phyloP scores from a whole-genome alignment of 2,113 vertebrate genomes.

The Casuarius casuarius region DNA sequence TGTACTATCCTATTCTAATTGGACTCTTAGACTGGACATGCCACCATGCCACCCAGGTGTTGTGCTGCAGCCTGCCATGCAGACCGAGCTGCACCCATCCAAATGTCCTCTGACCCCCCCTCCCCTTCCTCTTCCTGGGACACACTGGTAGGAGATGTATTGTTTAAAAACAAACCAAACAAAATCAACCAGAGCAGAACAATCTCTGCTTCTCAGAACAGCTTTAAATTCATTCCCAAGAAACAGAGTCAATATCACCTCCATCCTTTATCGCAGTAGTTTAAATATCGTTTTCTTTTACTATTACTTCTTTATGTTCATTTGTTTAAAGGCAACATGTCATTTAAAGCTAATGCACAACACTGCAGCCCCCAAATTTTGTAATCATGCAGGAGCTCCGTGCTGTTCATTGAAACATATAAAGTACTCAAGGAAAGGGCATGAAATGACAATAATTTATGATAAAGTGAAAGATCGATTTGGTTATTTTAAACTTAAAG shows the following conservation, averaged over 20 bases:
- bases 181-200: background rate
- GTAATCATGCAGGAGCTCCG: background rate
- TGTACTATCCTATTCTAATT: background rate
- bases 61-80: background rate
- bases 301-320: background rate
- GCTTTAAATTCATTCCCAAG: background rate
- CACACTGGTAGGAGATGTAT: background rate
- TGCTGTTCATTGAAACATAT: background rate
- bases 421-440: background rate
- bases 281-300: background rate
- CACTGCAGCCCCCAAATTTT: background rate
- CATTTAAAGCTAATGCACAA: background rate
- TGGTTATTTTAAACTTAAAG: background rate
- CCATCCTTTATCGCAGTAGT: background rate
- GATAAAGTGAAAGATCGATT: background rate
- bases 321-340: background rate
- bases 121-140: background rate
- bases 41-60: background rate
- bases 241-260: background rate
- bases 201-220: background rate
- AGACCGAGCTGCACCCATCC: background rate
- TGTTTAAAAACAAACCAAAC: background rate
- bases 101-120: background rate
- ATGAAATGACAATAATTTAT: background rate
- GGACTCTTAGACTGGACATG: background rate